These are phyloP conservation scores for Gnathonemus echidnorhynchus DNA, from an alignment of 2,113 vertebrate species.

Conservation along the genomic window DNA sequence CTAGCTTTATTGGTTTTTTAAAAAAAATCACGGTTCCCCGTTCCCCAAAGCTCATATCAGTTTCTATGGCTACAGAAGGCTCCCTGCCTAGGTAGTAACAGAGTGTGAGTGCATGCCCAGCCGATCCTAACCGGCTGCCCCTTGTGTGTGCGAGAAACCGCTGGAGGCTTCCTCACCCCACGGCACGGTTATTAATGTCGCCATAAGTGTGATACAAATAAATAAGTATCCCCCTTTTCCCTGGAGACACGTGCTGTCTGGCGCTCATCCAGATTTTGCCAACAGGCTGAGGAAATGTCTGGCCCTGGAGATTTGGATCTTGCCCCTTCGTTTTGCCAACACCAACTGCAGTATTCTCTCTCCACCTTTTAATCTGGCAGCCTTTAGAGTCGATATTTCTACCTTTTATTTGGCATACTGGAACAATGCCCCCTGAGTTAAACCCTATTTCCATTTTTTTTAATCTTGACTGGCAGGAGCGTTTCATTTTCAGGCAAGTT, in stretches of 20 bases:
- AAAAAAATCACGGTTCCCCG: not conserved
- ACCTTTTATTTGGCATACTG: not conserved
- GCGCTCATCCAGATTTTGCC: not conserved
- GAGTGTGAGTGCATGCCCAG: not conserved
- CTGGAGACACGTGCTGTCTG: not conserved
- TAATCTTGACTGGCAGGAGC: not conserved
- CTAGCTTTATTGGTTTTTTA: constrained; percentile 9
- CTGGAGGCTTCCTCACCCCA: not conserved
- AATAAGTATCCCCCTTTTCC: not conserved
- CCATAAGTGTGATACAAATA: not conserved
- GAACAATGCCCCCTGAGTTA: not conserved
- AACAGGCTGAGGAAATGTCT: not conserved
- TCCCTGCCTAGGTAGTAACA: not conserved
- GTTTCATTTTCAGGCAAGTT: not conserved
- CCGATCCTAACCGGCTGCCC: not conserved
- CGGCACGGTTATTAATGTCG: not conserved
- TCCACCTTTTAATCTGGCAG: not conserved
- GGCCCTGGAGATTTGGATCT: not conserved
- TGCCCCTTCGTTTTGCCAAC: not conserved
- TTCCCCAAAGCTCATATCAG: not conserved
- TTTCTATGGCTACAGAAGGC: not conserved
- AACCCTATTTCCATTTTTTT: not conserved
- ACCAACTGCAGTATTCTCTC: not conserved
- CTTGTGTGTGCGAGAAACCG: not conserved
- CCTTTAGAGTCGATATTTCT: not conserved